These are phyloP conservation scores for Aphaenogaster ashmeadi DNA, from an alignment of 1,140 invertebrate species.

Conservation along the genomic window DNA sequence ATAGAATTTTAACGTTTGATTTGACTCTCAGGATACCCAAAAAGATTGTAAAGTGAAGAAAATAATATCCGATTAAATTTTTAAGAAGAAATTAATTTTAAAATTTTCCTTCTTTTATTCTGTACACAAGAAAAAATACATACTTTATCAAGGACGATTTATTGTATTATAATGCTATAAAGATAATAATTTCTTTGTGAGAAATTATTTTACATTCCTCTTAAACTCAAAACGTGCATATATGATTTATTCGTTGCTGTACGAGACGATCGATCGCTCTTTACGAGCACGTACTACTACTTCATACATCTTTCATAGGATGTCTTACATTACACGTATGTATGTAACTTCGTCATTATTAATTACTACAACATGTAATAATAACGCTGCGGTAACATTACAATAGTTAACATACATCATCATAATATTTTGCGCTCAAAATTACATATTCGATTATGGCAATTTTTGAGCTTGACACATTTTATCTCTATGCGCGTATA, in stretches of 20 bases:
- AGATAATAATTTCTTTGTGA: neutral
- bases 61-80: neutral
- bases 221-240: neutral
- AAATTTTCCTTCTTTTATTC: neutral
- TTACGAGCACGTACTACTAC: neutral
- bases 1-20: neutral
- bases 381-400: neutral
- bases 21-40: neutral
- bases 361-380: conserved; percentile 21
- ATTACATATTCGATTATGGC: neutral
- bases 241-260: neutral
- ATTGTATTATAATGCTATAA: neutral
- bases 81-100: neutral
- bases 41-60: neutral
- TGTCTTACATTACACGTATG: conserved; percentile 10
- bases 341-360: neutral
- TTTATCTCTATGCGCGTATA: neutral
- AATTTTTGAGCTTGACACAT: neutral
- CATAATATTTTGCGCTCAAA: neutral
- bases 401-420: neutral
- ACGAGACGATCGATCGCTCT: conserved; percentile 17
- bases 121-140: neutral
- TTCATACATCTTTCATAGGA: conserved; percentile 27
- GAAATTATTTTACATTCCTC: conserved; percentile 2
- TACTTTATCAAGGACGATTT: neutral